A percentile compares a stretch with the other conserved stretches of the same genome.
phyloP scores from a whole-genome alignment of 2,888 invertebrate species.

The Patella ulyssiponensis region DNA sequence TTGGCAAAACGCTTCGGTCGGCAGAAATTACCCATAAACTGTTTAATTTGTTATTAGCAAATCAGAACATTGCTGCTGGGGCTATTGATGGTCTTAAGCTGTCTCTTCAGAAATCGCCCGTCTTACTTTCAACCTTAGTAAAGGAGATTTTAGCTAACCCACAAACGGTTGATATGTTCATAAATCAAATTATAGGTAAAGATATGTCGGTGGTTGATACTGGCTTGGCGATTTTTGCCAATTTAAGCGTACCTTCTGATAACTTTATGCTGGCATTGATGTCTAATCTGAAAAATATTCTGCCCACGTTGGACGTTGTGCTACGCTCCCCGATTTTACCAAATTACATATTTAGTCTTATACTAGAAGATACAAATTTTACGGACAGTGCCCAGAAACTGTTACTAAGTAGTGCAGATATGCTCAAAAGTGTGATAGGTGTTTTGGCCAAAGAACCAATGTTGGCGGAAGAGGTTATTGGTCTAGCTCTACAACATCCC shows the following conservation, averaged over 20 bases:
- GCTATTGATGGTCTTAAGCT: no score
- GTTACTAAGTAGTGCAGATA: constrained; percentile 3
- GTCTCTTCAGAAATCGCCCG: no score
- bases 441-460: neutral
- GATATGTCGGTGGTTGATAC: constrained; percentile 1
- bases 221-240: neutral
- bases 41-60: neutral
- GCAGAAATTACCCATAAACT: neutral
- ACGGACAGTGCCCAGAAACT: neutral
- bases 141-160: no score
- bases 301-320: neutral
- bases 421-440: neutral
- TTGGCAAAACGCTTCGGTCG: neutral
- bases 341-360: neutral
- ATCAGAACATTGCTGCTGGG: neutral
- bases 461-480: neutral
- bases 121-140: no score
- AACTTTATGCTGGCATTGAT: neutral
- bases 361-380: neutral
- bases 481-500: neutral
- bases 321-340: neutral
- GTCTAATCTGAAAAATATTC: neutral
- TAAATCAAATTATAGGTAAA: neutral
- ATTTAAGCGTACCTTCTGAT: neutral
- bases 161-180: no score